Percentiles rank a stretch among this genome's conserved stretches.
These are phyloP conservation scores for Trilocha varians DNA, from an alignment of 2,888 invertebrate species.

Conservation along the genomic window DNA sequence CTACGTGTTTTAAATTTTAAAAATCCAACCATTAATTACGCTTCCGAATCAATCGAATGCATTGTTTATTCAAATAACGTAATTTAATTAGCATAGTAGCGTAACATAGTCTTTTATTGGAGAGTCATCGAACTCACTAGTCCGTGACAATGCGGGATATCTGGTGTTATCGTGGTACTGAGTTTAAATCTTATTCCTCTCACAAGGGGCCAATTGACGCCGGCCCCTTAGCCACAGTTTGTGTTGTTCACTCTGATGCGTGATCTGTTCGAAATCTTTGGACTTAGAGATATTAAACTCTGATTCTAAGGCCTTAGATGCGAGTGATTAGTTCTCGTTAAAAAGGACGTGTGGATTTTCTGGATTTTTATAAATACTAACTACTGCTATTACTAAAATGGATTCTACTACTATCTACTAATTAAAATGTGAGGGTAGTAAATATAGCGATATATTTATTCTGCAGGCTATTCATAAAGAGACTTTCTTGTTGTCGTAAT, in stretches of 20 bases:
- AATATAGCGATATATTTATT: too few species aligned
- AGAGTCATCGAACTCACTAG: slow-evolving; percentile 45
- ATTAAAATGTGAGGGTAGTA: too few species aligned
- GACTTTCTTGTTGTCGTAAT: too few species aligned
- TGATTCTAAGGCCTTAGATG: not conserved
- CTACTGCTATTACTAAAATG: too few species aligned
- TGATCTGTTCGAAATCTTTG: not conserved
- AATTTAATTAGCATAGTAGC: slow-evolving; percentile 18
- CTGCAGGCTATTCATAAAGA: too few species aligned
- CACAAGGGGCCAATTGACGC: slow-evolving; percentile 39
- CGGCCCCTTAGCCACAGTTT: slow-evolving; percentile 8
- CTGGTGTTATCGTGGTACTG: slow-evolving; percentile 38
- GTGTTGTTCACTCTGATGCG: slow-evolving; percentile 2
- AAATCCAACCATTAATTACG: not conserved
- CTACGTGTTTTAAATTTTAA: not conserved
- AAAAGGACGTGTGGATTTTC: too few species aligned
- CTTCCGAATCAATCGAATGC: not conserved
- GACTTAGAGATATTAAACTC: not conserved
- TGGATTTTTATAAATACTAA: too few species aligned
- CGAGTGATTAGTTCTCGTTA: not conserved
- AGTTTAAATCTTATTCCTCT: slow-evolving; percentile 31
- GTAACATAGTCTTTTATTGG: slow-evolving; percentile 19
- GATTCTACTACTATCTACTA: too few species aligned
- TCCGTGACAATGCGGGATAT: slow-evolving; percentile 40
- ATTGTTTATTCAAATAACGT: slow-evolving; percentile 4